Evolutionary conservation across 2,888 invertebrate species (phyloP).

Genomic region (Zaprionus lineosus): DNA sequence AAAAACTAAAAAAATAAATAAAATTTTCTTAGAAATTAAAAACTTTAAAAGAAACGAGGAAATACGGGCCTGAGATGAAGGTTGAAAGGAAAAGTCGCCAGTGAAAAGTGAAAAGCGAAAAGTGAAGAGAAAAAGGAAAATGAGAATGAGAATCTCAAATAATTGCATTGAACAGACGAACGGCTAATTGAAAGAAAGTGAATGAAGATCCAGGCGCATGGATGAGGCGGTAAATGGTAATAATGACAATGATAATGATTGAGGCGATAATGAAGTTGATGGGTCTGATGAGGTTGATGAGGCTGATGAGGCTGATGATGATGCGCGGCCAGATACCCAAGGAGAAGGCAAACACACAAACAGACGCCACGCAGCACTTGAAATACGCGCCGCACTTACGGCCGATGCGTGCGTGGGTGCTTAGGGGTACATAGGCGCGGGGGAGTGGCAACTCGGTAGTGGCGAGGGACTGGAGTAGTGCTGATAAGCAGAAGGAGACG

Average conservation of each 20-base stretch:
- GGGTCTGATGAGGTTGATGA: constrained; percentile 2
- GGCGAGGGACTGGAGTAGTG: constrained; percentile 26
- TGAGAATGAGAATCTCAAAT: constrained; percentile 45
- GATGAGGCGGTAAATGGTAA: background rate
- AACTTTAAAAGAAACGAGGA: too few relatives aligned
- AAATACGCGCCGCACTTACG: constrained; percentile 48
- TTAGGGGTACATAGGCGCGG: background rate
- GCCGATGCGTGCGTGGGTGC: constrained; percentile 35
- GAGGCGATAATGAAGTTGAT: constrained; percentile 8
- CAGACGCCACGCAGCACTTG: constrained; percentile 64
- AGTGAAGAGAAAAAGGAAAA: constrained; percentile 21
- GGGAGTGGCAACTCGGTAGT: constrained; percentile 50
- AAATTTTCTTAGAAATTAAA: too few relatives aligned
- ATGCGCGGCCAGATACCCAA: constrained; percentile 31
- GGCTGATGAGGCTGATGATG: constrained; percentile 24
- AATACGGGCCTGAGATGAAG: too few relatives aligned
- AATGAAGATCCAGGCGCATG: constrained; percentile 8
- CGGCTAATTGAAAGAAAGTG: constrained; percentile 49
- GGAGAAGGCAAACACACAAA: constrained; percentile 50
- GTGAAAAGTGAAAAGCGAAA: constrained; percentile 5
- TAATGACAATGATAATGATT: constrained; percentile 4
- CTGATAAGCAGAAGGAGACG: constrained; percentile 13
- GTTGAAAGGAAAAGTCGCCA: too few relatives aligned
- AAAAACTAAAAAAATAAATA: too few relatives aligned
- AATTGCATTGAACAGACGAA: constrained; percentile 58